Evolutionary conservation across 2,113 vertebrate species (phyloP), one percentile per base, ranked within the genome.

Genomic region (Bubalus kerabau): DNA sequence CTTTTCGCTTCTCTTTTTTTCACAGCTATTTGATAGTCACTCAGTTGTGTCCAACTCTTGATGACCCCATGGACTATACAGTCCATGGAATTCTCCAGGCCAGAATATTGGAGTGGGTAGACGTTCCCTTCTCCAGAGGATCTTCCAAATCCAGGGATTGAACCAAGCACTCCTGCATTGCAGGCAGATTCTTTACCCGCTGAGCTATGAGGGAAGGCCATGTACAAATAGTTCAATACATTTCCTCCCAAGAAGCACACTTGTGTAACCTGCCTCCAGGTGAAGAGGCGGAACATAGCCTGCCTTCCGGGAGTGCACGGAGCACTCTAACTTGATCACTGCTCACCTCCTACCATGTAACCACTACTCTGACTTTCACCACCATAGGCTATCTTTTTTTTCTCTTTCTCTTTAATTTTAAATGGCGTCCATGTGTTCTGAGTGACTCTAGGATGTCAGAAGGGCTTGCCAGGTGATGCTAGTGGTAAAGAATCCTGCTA

Each of bases 261-360:
- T 62, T 30, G 43, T 8, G 10, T 80, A 23, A n/a, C 17, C 14
- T 32, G 7, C 54, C 54, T 90, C 9, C 28, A n/a, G 84, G 28
- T 43, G 46, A 87, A 86, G 85, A 60, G n/a, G 7, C 3, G 24
- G 50, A 32, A 26, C 15, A 2, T 21, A 48, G 1, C 19, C 23
- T 30, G 17, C 62, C 48, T 13, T 62, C 26, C 1, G 6, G 50
- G 24, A 67, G 54, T 8, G 2, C 4, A 43, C 14, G 0, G 0
- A 0, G 3, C 43, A 6, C 52, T 64, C 36, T 13, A 5, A 16
- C n/a, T 14, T 0, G 1, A 12, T 52, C 78, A n/a, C 36, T 4
- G 1, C 24, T 30, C 14, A 30, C 14, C 30, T 54, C 32, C 60
- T 82, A 11, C 56, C 4, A 14, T 7, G 16, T 30, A 52, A 74